Conservation (phyloP, 2,113 vertebrate species). For the Gymnorhina tibicen region DNA sequence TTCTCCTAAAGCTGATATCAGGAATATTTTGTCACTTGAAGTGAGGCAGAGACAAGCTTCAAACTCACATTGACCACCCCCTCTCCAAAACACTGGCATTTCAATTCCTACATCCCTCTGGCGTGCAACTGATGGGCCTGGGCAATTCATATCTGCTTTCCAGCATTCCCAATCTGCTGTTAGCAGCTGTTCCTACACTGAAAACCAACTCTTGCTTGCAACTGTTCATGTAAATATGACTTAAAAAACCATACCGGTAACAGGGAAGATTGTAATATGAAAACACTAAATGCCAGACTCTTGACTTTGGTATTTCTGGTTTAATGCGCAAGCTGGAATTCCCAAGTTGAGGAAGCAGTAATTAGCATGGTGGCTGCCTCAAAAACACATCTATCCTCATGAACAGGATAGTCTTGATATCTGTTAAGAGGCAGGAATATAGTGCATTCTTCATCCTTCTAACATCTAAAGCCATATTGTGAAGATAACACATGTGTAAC, state of each 20-base stretch:
- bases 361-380: neutral
- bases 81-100: neutral
- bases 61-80: neutral
- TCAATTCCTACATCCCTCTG: neutral
- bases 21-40: neutral
- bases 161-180: neutral
- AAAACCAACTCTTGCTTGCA: neutral
- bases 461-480: neutral
- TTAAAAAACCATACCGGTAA: neutral
- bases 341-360: neutral
- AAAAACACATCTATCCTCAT: neutral
- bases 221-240: neutral
- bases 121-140: neutral
- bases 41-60: neutral
- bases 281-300: neutral
- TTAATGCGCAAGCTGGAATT: neutral
- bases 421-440: neutral
- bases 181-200: neutral
- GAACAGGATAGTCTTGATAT: neutral
- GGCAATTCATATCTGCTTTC: constrained; percentile 1
- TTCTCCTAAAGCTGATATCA: neutral
- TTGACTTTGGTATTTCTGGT: neutral
- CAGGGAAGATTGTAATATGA: neutral
- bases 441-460: neutral
- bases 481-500: neutral